Evolutionary conservation across 2,888 invertebrate genomes (phyloP).

Genomic region (Plutella xylostella): DNA sequence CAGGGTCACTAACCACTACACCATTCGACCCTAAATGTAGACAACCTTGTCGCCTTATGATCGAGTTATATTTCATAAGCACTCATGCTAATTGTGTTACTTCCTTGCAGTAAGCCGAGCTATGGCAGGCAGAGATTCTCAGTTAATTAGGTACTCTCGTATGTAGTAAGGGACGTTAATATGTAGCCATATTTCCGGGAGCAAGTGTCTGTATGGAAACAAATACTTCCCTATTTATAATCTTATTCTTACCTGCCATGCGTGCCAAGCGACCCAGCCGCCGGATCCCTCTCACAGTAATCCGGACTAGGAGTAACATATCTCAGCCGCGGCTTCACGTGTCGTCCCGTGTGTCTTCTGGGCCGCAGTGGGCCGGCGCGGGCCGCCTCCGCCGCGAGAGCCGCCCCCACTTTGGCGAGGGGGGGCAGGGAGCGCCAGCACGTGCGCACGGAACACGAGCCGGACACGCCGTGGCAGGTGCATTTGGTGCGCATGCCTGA

Average conservation of each 20-base stretch:
- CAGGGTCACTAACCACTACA: too few species aligned
- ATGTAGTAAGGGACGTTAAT: too few species aligned
- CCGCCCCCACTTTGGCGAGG: conserved; percentile 60
- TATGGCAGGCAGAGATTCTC: too few species aligned
- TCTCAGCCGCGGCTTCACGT: conserved; percentile 72
- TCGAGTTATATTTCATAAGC: too few species aligned
- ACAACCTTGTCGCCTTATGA: too few species aligned
- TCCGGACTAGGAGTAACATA: conserved; percentile 86
- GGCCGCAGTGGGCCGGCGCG: conserved; percentile 49
- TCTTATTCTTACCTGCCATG: conserved; percentile 79
- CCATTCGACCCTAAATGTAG: too few species aligned
- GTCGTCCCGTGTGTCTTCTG: conserved; percentile 40
- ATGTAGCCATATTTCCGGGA: too few species aligned
- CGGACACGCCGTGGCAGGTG: conserved; percentile 88
- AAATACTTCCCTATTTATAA: too few species aligned
- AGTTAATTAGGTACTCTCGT: too few species aligned
- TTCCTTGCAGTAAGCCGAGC: too few species aligned
- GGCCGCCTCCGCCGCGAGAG: conserved; percentile 48
- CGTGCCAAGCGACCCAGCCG: conserved; percentile 81
- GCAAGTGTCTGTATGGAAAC: too few species aligned
- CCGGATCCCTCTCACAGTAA: conserved; percentile 81
- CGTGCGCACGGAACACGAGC: conserved; percentile 84
- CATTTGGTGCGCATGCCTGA: conserved; percentile 72
- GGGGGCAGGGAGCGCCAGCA: conserved; percentile 82
- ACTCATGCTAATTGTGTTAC: too few species aligned